These are phyloP conservation scores for Anas flavirostris DNA, from an alignment of 2,797 vertebrate species.

Conservation along the genomic window DNA sequence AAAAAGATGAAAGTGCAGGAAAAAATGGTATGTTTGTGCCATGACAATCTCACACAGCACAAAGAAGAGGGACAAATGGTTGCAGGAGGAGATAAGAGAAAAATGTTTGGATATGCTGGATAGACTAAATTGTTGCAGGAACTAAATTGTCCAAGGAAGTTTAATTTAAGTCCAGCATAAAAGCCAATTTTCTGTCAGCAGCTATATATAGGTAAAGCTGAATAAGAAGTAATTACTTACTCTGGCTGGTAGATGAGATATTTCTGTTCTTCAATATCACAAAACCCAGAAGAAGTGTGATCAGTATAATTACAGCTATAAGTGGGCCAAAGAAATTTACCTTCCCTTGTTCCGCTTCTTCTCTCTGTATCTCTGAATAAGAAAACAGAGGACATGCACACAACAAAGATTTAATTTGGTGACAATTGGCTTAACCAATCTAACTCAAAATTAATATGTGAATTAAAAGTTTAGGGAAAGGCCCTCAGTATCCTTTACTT, in stretches of 20 bases:
- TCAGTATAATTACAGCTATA: slow-evolving; percentile 10
- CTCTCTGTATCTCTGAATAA: slow-evolving; percentile 25
- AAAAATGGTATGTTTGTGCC: neutral
- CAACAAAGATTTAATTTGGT: neutral
- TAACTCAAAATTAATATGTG: neutral
- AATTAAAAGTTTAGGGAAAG: neutral
- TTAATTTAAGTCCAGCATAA: neutral
- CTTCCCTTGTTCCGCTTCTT: slow-evolving; percentile 20
- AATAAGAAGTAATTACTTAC: slow-evolving; percentile 51
- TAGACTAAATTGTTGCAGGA: neutral
- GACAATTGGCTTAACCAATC: neutral
- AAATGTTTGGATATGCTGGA: neutral
- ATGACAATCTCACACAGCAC: neutral
- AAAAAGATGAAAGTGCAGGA: neutral
- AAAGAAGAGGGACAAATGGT: neutral
- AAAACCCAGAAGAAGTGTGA: slow-evolving; percentile 17
- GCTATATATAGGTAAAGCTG: neutral
- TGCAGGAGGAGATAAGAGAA: neutral
- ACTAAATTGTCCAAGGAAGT: neutral
- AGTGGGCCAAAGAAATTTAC: slow-evolving; percentile 32
- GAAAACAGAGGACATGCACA: neutral
- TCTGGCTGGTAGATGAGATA: slow-evolving; percentile 5
- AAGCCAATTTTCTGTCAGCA: neutral
- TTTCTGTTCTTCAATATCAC: slow-evolving; percentile 32
- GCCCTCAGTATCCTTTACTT: neutral